Evolutionary conservation across 2,888 invertebrate species (phyloP), one percentile per base, ranked within the genome.

Genomic region (Cyclophora punctaria): DNA sequence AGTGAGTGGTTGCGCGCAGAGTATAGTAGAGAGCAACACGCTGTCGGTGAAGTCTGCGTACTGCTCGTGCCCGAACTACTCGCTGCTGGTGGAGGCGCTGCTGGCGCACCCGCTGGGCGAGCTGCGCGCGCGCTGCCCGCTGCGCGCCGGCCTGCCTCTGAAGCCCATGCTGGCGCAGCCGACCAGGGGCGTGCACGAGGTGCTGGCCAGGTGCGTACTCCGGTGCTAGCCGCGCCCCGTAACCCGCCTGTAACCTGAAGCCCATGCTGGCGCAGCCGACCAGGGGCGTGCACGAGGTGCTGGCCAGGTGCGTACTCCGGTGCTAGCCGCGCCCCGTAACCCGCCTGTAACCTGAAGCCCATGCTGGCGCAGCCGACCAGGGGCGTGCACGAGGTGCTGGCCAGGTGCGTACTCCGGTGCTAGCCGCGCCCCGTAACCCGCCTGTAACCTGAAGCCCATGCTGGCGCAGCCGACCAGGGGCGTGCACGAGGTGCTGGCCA

Each of bases 201-300:
- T 98, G 3, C 82, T 98, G 49, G 90, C 92, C 53, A 90, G 96
- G 68, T 92, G 52, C 48, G n/a, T n/a, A n/a, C n/a, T n/a, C n/a
- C 91, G 93, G 68, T 99, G 99, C 78, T 94, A 94, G 67, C 91
- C 99, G 51, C 92, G 94, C 34, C 97, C 98, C 6, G 98, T n/a
- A n/a, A 98, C 48, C 91, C 98, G 61, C 99, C 99, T n/a, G n/a
- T n/a, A n/a, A n/a, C 6, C 89, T 99, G n/a, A 97, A 98, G 77
- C 99, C 99, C 1, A 99, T 99, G 99, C 89, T 99, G 69, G 99
- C 99, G 0, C 98, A 99, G 75, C 99, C 99, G 3, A 98, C 99
- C 0, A 96, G 95, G 78, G 98, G 98, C 3, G 95, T 99, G 2
- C 91, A 93, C 57, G 98, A 98, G 77, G 95, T 98, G 3, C 82